These are phyloP conservation scores for Octopus bimaculoides DNA, from an alignment of 1,140 invertebrate species.

Conservation along the genomic window DNA sequence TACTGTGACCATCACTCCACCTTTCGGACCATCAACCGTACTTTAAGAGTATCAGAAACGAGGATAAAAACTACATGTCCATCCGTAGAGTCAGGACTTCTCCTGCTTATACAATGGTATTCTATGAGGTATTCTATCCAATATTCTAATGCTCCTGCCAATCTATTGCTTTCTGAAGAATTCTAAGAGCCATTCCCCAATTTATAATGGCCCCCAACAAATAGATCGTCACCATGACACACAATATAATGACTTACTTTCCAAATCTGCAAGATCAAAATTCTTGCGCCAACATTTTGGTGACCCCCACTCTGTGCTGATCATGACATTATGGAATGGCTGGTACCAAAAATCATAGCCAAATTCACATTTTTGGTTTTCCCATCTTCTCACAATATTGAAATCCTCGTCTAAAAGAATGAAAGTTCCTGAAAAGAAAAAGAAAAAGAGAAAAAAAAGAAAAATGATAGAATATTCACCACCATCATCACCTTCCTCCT, in stretches of 20 bases:
- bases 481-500: background rate
- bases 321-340: conserved; percentile 85
- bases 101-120: no score
- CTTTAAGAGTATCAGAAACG: no score
- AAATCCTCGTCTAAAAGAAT: conserved; percentile 83
- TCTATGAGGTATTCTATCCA: no score
- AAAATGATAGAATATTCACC: background rate
- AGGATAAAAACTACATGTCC: no score
- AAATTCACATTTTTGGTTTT: conserved; percentile 48
- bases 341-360: conserved; percentile 91
- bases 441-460: background rate
- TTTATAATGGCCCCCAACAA: no score
- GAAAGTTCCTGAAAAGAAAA: conserved; percentile 70
- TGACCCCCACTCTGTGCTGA: conserved; percentile 88
- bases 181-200: no score
- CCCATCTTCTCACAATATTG: conserved; percentile 66
- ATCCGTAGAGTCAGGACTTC: no score
- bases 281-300: conserved; percentile 81
- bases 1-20: no score
- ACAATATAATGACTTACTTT: background rate
- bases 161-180: no score
- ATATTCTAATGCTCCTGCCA: no score
- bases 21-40: no score
- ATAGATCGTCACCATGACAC: no score
- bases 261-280: conserved; percentile 67